Evolutionary conservation across 2,888 invertebrate species (phyloP).

Genomic region (Mimachlamys varia): DNA sequence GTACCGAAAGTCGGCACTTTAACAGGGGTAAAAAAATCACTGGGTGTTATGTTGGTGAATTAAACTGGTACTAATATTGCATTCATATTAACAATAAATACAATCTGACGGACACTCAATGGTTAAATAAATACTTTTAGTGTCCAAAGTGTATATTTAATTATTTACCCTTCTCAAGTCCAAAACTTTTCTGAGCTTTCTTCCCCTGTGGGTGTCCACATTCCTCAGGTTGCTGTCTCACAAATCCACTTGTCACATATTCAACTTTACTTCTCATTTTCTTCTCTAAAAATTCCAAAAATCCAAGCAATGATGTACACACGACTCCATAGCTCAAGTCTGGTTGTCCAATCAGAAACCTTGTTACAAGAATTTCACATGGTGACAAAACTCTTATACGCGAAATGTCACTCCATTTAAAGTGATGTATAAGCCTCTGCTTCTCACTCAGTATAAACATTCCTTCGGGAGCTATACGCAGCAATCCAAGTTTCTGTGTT

Average conservation of each 20-base stretch:
- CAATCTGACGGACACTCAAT: too few species aligned
- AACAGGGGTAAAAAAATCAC: too few species aligned
- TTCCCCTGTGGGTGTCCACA: slow-evolving; percentile 48
- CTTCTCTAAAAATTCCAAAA: slow-evolving; percentile 57
- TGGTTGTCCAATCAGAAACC: slow-evolving; percentile 65
- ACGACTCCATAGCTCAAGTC: slow-evolving; percentile 63
- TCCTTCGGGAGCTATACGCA: slow-evolving; percentile 62
- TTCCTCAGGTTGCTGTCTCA: neutral
- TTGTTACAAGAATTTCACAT: slow-evolving; percentile 65
- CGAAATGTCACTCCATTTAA: slow-evolving; percentile 64
- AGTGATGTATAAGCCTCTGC: slow-evolving; percentile 62
- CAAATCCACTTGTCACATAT: slow-evolving; percentile 46
- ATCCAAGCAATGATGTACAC: slow-evolving; percentile 61
- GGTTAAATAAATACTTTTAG: too few species aligned
- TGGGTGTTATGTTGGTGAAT: too few species aligned
- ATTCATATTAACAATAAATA: too few species aligned
- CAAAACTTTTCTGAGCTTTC: neutral
- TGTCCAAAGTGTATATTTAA: too few species aligned
- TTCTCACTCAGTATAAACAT: slow-evolving; percentile 60
- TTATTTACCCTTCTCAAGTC: slow-evolving; percentile 2
- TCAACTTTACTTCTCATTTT: slow-evolving; percentile 61
- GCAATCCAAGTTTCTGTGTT: slow-evolving; percentile 55
- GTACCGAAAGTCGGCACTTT: too few species aligned
- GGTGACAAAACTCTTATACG: slow-evolving; percentile 64
- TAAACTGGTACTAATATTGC: too few species aligned